phyloP scores from a whole-genome alignment of 1,140 invertebrate genomes.

The Dolichoris vasculosae region DNA sequence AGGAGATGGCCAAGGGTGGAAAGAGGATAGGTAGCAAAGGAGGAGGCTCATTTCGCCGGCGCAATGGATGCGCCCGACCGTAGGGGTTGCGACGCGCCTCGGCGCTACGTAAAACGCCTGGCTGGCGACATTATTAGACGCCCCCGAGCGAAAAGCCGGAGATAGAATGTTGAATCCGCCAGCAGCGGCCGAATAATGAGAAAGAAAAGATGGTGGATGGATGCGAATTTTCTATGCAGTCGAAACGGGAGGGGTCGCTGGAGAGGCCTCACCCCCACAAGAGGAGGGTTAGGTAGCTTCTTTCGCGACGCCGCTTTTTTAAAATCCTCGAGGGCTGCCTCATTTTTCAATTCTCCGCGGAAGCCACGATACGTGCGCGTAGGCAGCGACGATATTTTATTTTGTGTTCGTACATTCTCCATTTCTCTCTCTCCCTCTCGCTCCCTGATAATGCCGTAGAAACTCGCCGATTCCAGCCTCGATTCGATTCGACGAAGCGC shows the following conservation, averaged over 20 bases:
- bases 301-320: constrained; percentile 22
- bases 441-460: background rate
- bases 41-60: constrained; percentile 50
- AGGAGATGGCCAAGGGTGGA: background rate
- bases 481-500: background rate
- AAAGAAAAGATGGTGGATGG: constrained; percentile 68
- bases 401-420: background rate
- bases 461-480: background rate
- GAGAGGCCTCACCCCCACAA: background rate
- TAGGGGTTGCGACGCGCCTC: constrained; percentile 27
- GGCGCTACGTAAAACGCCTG: constrained; percentile 68
- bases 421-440: background rate
- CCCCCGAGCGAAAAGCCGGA: constrained; percentile 65
- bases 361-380: background rate
- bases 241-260: background rate
- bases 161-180: constrained; percentile 44
- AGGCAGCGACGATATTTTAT: background rate
- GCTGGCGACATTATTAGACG: constrained; percentile 75
- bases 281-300: background rate
- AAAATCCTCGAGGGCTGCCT: constrained; percentile 9
- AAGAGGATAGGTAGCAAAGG: background rate
- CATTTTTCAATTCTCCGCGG: background rate
- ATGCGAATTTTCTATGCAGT: constrained; percentile 45
- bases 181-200: constrained; percentile 66
- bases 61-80: background rate